Base-by-base conservation (phyloP, 2,113 vertebrate genomes). In the Gobiocypris rarus region DNA sequence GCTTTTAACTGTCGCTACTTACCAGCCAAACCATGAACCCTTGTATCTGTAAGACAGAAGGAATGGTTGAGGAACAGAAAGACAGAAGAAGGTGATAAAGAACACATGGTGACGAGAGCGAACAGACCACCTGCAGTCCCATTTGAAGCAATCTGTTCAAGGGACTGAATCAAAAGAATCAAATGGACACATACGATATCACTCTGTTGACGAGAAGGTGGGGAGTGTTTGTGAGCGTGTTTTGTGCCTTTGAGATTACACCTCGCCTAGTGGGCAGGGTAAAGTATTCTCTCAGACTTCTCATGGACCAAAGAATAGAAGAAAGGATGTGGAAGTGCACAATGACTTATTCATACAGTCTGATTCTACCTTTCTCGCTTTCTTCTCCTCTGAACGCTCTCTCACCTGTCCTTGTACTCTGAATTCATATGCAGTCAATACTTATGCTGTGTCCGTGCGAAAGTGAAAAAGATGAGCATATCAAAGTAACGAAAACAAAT, bases 111-210 rank as follows among this genome's bases (percentile, higher is more conserved):
- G 73, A 73, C 10, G 13, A 70, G 54, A 19, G 34, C 48, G 43
- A 52, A 61, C 26, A 73, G 73, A 26, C 63, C 84, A 81, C 74
- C 58, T 83, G 75, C 52, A 84, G 82, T 74, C 80, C 71, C 56
- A 88, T 77, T 84, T 82, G 34, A 86, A 80, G 26, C 75, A 85
- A 83, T 85, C 83, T 83, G 85, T 86, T 81, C 70, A 76, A 83
- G 69, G 34, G 54, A 79, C 81, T 75, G 65, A 63, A 50, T 82
- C 13, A 50, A 52, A 48, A 74, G 48, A 82, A 75, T 86, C 59
- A 83, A 58, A 58, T 45, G 38, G 56, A 65, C 56, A 84, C 85
- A 81, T 61, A 31, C 28, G 58, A 84, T 50, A 77, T 84, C 14
- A 41, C 41, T 48, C 14, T 6, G 3, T 26, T 73, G 26, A 61